Evolutionary conservation across 30 jellyfish, hydroid and myxozoan species (phyloP).

Genomic region (Phacellophora camtschatica): DNA sequence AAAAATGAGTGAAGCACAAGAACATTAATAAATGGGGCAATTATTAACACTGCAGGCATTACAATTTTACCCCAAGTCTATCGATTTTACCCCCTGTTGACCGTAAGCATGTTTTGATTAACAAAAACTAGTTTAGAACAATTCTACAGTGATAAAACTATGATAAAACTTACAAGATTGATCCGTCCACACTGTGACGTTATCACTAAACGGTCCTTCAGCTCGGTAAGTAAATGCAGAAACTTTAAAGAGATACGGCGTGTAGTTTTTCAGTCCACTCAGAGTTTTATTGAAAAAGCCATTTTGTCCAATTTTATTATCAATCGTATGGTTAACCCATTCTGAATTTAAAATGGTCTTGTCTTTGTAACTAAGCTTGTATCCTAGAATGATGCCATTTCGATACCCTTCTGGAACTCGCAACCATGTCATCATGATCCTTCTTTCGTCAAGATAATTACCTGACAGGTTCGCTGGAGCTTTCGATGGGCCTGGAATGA

Average conservation of each 20-base stretch:
- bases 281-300: background rate
- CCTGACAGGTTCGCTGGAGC: conserved; percentile 48
- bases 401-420: conserved; percentile 28
- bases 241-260: background rate
- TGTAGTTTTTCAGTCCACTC: background rate
- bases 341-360: background rate
- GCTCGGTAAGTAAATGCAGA: background rate
- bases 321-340: background rate
- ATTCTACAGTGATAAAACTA: no score
- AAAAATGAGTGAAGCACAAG: no score
- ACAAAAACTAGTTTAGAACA: no score
- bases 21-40: no score
- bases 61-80: no score
- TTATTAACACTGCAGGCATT: no score
- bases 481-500: background rate
- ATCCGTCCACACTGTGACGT: conserved; percentile 26
- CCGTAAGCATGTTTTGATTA: no score
- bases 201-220: conserved; percentile 3
- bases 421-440: conserved; percentile 7
- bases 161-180: conserved; percentile 1
- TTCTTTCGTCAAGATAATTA: conserved; percentile 20
- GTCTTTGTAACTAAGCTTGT: conserved; percentile 19
- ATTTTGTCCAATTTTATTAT: background rate
- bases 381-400: conserved; percentile 26
- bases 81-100: no score